Conservation (phyloP, 2,113 vertebrate species). For the Oryctolagus cuniculus region DNA sequence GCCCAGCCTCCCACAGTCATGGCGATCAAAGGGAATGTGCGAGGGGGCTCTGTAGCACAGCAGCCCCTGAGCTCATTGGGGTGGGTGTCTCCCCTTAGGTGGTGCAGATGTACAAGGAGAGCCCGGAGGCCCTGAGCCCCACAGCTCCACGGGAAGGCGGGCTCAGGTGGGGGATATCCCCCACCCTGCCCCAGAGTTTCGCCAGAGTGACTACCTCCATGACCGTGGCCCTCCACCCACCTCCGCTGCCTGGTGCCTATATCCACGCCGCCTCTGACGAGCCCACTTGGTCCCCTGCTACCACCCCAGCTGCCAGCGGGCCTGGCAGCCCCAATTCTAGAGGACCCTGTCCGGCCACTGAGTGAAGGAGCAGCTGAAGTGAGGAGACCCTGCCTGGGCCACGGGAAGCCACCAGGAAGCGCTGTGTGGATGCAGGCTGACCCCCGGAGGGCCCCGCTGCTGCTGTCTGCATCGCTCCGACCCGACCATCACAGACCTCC, state of each 20-base stretch:
- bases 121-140: constrained; percentile 74
- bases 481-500: background rate
- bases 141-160: constrained; percentile 76
- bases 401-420: constrained; percentile 18
- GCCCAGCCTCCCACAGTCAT: constrained; percentile 91
- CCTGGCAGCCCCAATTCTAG: background rate
- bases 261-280: constrained; percentile 91
- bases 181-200: constrained; percentile 87
- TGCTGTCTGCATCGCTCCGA: background rate
- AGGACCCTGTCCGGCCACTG: background rate
- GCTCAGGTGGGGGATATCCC: constrained; percentile 80
- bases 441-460: constrained; percentile 21
- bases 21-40: constrained; percentile 22
- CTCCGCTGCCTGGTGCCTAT: constrained; percentile 93
- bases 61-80: background rate
- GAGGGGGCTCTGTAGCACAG: background rate
- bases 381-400: background rate
- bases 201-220: constrained; percentile 96
- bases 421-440: background rate
- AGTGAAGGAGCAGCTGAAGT: constrained; percentile 5
- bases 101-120: constrained; percentile 92
- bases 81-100: constrained; percentile 85
- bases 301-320: background rate
- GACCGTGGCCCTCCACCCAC: constrained; percentile 95
- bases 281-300: constrained; percentile 68